phyloP scores from a whole-genome alignment of 1,140 invertebrate genomes.

The Trachymyrmex septentrionalis region DNA sequence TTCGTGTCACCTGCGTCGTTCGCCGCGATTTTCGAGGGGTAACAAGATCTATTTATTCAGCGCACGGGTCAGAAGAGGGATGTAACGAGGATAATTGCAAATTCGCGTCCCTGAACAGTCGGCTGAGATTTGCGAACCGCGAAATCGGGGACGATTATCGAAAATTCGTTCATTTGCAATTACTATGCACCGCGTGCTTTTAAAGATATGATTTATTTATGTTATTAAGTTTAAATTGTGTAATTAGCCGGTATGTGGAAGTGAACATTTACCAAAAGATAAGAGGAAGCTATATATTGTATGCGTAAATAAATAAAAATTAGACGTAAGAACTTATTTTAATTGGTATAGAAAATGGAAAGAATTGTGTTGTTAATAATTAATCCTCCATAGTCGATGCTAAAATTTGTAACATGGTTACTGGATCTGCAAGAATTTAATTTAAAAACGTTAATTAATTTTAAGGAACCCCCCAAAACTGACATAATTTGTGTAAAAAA shows the following conservation, averaged over 20 bases:
- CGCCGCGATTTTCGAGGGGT: conserved; percentile 54
- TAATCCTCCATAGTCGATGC: too few species aligned
- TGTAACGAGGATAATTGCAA: conserved; percentile 46
- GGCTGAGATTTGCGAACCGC: conserved; percentile 47
- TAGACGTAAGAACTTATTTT: neutral
- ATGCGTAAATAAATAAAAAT: neutral
- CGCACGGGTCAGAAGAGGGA: conserved; percentile 19
- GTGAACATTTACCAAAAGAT: neutral
- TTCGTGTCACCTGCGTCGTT: conserved; percentile 57
- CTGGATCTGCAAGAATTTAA: too few species aligned
- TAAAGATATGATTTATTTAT: conserved; percentile 25
- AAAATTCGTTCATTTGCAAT: conserved; percentile 46
- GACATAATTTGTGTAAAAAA: too few species aligned
- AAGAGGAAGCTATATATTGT: too few species aligned
- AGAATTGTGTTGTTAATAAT: neutral
- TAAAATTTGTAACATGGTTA: too few species aligned
- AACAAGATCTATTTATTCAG: conserved; percentile 61
- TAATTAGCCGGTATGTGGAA: neutral
- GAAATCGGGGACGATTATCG: conserved; percentile 45
- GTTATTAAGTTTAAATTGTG: neutral
- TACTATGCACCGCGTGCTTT: neutral
- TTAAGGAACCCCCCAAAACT: too few species aligned
- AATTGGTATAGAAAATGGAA: neutral
- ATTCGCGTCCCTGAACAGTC: conserved; percentile 43
- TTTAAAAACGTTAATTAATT: too few species aligned